Evolutionary conservation across 2,888 invertebrate species (phyloP).

Genomic region (Aporophyla nigra): DNA sequence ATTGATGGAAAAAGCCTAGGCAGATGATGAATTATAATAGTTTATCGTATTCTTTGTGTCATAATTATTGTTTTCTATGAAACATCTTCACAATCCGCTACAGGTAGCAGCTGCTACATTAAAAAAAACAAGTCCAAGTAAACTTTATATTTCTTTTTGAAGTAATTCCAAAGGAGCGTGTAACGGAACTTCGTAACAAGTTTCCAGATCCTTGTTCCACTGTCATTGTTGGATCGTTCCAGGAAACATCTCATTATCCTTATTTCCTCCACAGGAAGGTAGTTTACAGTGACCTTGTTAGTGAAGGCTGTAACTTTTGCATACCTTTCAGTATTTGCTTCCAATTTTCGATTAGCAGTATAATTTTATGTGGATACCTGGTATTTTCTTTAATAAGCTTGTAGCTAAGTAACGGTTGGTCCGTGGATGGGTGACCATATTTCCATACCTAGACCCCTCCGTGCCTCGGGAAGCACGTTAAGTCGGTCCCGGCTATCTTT

Average conservation of each 20-base stretch:
- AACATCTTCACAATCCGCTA: background rate
- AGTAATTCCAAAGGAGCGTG: constrained; percentile 2
- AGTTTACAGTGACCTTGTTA: constrained; percentile 21
- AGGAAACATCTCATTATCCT: constrained; percentile 53
- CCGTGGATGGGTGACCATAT: too few species aligned
- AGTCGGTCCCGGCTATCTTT: too few species aligned
- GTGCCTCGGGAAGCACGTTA: too few species aligned
- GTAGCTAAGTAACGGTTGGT: too few species aligned
- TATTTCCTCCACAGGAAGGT: constrained; percentile 19
- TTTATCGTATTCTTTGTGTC: too few species aligned
- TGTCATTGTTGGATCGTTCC: constrained; percentile 37
- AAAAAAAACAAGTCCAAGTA: background rate
- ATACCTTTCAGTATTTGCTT: constrained; percentile 10
- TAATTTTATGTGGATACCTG: background rate
- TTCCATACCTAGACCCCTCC: too few species aligned
- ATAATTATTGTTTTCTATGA: too few species aligned
- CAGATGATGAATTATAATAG: too few species aligned
- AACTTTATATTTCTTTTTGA: constrained; percentile 25
- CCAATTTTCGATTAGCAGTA: constrained; percentile 20
- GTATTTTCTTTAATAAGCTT: too few species aligned
- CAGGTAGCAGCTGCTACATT: background rate
- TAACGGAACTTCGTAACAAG: constrained; percentile 39
- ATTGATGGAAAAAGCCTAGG: too few species aligned
- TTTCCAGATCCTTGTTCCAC: constrained; percentile 22
- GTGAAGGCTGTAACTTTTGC: constrained; percentile 1